phyloP scores from a whole-genome alignment of 2,888 invertebrate genomes.

The Ferdinandea cuprea region DNA sequence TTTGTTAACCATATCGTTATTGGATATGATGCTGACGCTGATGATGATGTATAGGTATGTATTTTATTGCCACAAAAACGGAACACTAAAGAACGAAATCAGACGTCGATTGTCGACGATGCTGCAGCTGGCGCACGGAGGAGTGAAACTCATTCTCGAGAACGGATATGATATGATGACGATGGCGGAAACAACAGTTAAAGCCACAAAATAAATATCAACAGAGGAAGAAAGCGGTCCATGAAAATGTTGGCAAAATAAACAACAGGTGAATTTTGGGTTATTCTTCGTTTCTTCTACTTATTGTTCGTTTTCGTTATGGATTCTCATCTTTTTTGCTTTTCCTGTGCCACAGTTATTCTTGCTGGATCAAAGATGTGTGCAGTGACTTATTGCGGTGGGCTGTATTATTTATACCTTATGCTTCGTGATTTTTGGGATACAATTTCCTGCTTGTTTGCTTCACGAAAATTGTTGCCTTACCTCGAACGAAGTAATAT shows the following conservation, averaged over 20 bases:
- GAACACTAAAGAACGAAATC: conserved; percentile 45
- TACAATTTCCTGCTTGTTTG: conserved; percentile 69
- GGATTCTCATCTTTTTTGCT: conserved; percentile 35
- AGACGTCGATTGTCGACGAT: conserved; percentile 17
- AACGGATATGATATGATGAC: conserved; percentile 68
- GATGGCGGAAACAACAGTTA: conserved; percentile 66
- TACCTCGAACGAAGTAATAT: conserved; percentile 27
- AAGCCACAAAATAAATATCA: conserved; percentile 69
- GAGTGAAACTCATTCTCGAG: conserved; percentile 32
- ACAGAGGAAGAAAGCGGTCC: conserved; percentile 33
- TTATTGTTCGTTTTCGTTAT: conserved; percentile 26
- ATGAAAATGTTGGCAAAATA: conserved; percentile 21
- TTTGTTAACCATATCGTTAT: conserved; percentile 22
- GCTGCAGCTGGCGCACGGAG: conserved; percentile 9
- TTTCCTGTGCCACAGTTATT: conserved; percentile 7
- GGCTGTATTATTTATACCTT: conserved; percentile 52
- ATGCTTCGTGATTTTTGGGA: conserved; percentile 53
- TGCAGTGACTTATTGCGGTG: not conserved
- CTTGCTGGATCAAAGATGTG: not conserved
- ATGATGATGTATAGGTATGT: conserved; percentile 61
- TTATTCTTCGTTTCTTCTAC: conserved; percentile 32
- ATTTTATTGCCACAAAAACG: conserved; percentile 45
- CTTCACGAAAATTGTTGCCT: conserved; percentile 48
- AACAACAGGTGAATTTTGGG: conserved; percentile 69
- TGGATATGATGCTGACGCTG: conserved; percentile 58